phyloP scores from a whole-genome alignment of 53 echinoderm and acorn worm species.

The Astropecten irregularis region DNA sequence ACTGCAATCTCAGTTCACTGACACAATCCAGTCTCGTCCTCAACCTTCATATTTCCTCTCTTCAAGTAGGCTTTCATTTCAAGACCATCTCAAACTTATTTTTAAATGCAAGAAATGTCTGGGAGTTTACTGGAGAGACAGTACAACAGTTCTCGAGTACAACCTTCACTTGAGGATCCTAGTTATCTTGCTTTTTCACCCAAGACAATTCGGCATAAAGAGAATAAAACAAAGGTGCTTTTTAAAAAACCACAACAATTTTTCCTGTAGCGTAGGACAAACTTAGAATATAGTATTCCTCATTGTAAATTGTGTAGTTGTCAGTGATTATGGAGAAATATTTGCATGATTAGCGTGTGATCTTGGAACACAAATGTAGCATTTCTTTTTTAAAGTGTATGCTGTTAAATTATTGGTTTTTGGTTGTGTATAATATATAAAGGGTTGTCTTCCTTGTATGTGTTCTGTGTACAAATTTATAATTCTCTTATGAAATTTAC shows the following conservation, averaged over 20 bases:
- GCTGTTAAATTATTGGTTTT: constrained; percentile 17
- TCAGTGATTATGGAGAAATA: not conserved
- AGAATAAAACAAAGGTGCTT: constrained; percentile 11
- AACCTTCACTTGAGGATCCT: too few species aligned
- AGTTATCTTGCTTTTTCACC: too few species aligned
- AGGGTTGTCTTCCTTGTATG: constrained; percentile 21
- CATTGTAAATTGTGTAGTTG: not conserved
- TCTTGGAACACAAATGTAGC: not conserved
- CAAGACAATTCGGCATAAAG: too few species aligned
- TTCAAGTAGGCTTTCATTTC: too few species aligned
- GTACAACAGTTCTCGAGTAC: too few species aligned
- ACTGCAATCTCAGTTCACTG: too few species aligned
- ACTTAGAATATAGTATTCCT: constrained; percentile 12
- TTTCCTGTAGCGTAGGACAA: not conserved
- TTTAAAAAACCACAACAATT: not conserved
- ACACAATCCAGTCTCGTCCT: too few species aligned
- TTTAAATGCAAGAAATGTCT: too few species aligned
- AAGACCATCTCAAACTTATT: too few species aligned
- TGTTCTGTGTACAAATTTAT: not conserved
- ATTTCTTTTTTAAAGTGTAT: not conserved
- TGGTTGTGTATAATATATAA: constrained; percentile 7
- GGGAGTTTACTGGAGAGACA: too few species aligned
- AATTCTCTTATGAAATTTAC: not conserved
- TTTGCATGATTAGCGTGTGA: constrained; percentile 16
- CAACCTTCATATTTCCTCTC: too few species aligned